Percentiles rank a stretch among this genome's conserved stretches.
Evolutionary conservation across 2,888 invertebrate species (phyloP).

Genomic region (Drosophila sordidula): DNA sequence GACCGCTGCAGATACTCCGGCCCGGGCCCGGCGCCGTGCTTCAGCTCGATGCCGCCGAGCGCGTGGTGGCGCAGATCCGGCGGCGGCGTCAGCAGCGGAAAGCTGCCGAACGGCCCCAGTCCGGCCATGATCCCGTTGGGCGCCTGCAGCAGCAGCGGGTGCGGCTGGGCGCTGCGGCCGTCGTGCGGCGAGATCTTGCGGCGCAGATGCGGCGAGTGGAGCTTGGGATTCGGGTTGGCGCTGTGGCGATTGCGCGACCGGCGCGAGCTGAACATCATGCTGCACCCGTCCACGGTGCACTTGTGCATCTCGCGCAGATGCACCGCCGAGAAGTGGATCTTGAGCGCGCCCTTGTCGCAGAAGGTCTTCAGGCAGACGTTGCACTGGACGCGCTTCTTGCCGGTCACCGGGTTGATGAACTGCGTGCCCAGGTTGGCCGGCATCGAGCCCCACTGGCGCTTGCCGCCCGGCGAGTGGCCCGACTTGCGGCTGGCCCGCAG

Average conservation of each 20-base stretch:
- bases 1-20: conserved; percentile 86
- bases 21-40: conserved; percentile 86
- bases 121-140: conserved; percentile 86
- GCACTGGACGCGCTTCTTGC: conserved; percentile 98
- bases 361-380: conserved; percentile 99
- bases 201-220: conserved; percentile 97
- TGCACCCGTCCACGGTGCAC: conserved; percentile 99
- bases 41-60: conserved; percentile 87
- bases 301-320: conserved; percentile 99
- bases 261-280: conserved; percentile 99
- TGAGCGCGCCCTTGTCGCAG: conserved; percentile 99
- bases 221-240: conserved; percentile 98
- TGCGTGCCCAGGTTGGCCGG: conserved; percentile 94
- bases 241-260: conserved; percentile 98
- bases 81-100: conserved; percentile 90
- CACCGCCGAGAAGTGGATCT: conserved; percentile 99
- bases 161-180: conserved; percentile 94
- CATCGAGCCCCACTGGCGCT: conserved; percentile 92
- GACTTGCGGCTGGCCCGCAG: conserved; percentile 80
- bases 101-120: conserved; percentile 91
- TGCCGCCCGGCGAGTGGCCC: conserved; percentile 86
- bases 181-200: conserved; percentile 98
- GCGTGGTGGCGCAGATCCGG: conserved; percentile 84
- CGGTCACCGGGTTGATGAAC: conserved; percentile 96
- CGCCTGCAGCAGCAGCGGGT: conserved; percentile 91